These are phyloP conservation scores for Alethe castanea DNA, from an alignment of 2,113 vertebrate genomes.

Conservation along the genomic window DNA sequence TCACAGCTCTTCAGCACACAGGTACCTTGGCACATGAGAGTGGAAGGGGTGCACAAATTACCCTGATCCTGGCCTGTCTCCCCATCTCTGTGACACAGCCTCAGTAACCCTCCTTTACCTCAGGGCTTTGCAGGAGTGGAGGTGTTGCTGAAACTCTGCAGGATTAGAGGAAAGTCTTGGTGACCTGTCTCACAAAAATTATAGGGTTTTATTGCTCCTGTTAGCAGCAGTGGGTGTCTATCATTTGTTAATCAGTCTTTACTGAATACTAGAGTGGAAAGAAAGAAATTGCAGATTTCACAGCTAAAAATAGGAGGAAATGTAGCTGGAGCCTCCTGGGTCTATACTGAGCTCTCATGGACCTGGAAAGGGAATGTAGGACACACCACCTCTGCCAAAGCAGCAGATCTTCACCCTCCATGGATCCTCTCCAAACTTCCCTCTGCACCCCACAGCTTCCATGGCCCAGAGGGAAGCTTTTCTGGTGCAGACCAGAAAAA, in stretches of 20 bases:
- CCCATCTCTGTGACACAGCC: neutral
- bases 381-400: neutral
- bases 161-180: neutral
- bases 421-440: neutral
- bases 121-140: neutral
- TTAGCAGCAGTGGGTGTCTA: neutral
- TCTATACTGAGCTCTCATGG: rapidly evolving
- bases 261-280: neutral
- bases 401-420: neutral
- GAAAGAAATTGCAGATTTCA: neutral
- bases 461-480: rapidly evolving
- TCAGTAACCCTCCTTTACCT: neutral
- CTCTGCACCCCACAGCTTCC: neutral
- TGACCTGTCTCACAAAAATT: neutral
- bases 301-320: neutral
- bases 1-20: neutral
- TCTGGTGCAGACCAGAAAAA: neutral
- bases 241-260: neutral
- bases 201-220: neutral
- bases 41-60: neutral
- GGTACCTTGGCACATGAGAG: rapidly evolving
- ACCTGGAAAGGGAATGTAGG: neutral
- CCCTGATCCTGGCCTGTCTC: neutral
- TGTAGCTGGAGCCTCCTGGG: neutral
- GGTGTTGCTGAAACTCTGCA: neutral